Evolutionary conservation across 2,113 vertebrate species (phyloP), one percentile per base, ranked within the genome.

Genomic region (Arenaria interpres): DNA sequence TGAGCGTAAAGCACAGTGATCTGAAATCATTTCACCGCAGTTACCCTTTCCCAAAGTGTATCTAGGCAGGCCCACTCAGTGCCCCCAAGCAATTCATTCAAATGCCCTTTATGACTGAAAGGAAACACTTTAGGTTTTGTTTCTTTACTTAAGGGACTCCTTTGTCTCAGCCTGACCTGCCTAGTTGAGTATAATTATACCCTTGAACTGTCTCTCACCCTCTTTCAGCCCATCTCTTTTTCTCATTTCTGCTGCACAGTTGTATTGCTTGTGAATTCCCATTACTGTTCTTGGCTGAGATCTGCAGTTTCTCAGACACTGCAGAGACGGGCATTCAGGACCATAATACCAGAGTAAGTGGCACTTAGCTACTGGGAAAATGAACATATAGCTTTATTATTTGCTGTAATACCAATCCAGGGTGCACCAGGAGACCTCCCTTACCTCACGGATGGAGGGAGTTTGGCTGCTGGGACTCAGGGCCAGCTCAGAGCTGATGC

Each of bases 201-300:
- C 88, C 94, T 94, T 93, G 95, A 96, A 94, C 85, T 90, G 63
- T 62, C 75, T 94, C 83, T 96, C 90, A 80, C 85, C 63, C 54
- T 83, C 50, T 90, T 90, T 76, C 74, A 94, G 56, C 51, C 39
- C 66, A 35, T 80, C 41, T 94, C 73, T 89, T 93, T 77, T 72
- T 46, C 81, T 80, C 50, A 76, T 92, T 90, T 94, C 50, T 1
- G 2, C 72, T 84, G 35, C 27, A 64, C 30, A 41, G 79, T 62
- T 69, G 85, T 71, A 74, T 84, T 33, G 63, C 75, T 53, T 92
- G 63, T 92, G 90, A 95, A 92, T 93, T 96, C 75, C 72, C 72
- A 50, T 93, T 92, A 86, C 54, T 86, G 35, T 69, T 88, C 85
- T 85, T 90, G 94, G 59, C 75, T 45, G 78, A 83, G 53, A 80